Conservation (phyloP, 1,140 invertebrate species). For the Diorhabda elongata region DNA sequence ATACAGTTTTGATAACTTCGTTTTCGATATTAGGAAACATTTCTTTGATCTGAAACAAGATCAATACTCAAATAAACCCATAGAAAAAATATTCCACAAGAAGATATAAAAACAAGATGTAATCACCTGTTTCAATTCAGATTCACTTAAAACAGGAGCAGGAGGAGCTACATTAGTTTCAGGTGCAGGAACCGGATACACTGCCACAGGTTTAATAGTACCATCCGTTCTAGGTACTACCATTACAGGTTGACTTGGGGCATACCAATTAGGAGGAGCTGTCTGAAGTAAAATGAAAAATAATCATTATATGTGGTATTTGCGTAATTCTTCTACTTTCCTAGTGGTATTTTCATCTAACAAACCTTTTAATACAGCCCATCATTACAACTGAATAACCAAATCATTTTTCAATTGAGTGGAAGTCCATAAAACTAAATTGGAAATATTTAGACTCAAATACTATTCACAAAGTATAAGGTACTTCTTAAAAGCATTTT, state of each 20-base stretch:
- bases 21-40: slow-evolving; percentile 95
- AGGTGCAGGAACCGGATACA: slow-evolving; percentile 44
- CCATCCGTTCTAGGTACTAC: slow-evolving; percentile 39
- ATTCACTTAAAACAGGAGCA: slow-evolving; percentile 55
- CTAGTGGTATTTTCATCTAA: no score
- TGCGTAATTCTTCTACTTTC: no score
- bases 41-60: slow-evolving; percentile 71
- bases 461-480: no score
- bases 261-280: slow-evolving; percentile 31
- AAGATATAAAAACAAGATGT: no score
- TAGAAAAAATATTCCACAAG: background rate
- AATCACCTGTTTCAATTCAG: slow-evolving; percentile 72
- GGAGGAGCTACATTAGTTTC: slow-evolving; percentile 39
- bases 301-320: no score
- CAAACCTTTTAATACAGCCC: no score
- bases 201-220: slow-evolving; percentile 48
- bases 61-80: background rate
- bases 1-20: slow-evolving; percentile 86
- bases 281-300: slow-evolving; percentile 13
- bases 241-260: slow-evolving; percentile 30
- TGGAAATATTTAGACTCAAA: no score
- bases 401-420: no score
- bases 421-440: no score
- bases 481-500: no score
- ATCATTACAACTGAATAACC: no score